Percentiles rank a stretch among this genome's conserved stretches.
Conservation (phyloP, 2,113 vertebrate species). For the Vulpes ferrilata region DNA sequence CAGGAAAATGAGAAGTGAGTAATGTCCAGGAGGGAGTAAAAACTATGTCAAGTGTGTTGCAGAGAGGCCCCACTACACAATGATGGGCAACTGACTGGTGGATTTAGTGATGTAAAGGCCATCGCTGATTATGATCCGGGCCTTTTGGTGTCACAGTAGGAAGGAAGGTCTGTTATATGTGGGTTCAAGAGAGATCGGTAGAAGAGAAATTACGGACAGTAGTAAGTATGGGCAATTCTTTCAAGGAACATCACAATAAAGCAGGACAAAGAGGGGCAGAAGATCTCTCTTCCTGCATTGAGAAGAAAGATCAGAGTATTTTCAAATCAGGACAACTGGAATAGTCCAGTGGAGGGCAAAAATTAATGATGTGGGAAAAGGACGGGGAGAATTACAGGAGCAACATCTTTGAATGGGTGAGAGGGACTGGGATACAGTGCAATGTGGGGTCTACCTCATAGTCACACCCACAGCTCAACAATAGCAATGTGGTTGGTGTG, state of each 20-base stretch:
- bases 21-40: background rate
- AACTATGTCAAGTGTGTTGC: too few relatives aligned
- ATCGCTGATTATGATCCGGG: background rate
- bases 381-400: background rate
- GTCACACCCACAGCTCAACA: background rate
- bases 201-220: background rate
- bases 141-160: background rate
- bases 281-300: background rate
- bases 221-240: background rate
- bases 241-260: background rate
- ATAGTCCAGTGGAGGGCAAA: background rate
- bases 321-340: background rate
- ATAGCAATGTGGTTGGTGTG: fast-evolving
- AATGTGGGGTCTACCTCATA: background rate
- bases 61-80: background rate
- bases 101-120: background rate
- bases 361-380: background rate
- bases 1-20: background rate
- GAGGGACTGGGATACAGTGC: background rate
- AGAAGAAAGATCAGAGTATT: background rate
- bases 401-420: background rate
- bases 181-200: background rate
- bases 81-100: background rate
- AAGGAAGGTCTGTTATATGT: background rate
- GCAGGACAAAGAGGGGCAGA: background rate